These are phyloP conservation scores for Spongilla lacustris DNA, from an alignment of 37 sponge, comb jelly and placozoan genomes.

Conservation along the genomic window DNA sequence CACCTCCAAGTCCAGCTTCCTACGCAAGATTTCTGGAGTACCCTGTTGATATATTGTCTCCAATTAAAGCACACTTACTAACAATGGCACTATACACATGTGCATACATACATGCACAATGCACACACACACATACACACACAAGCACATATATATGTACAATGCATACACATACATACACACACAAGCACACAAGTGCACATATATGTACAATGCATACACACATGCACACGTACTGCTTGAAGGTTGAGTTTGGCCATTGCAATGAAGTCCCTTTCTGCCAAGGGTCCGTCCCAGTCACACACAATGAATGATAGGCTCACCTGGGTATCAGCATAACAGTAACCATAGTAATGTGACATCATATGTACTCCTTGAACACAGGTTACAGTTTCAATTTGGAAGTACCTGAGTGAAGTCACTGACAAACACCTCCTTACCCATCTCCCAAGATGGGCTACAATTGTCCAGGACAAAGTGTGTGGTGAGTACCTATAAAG, in stretches of 20 bases:
- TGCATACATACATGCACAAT: not conserved
- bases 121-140: not conserved
- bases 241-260: conserved; percentile 43
- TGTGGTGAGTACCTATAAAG: conserved; percentile 29
- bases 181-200: no score
- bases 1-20: conserved; percentile 14
- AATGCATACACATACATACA: not conserved
- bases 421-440: conserved; percentile 49
- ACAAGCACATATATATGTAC: not conserved
- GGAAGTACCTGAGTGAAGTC: conserved; percentile 46
- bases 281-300: conserved; percentile 67
- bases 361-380: not conserved
- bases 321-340: conserved; percentile 3
- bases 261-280: conserved; percentile 58
- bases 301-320: conserved; percentile 50
- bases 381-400: not conserved
- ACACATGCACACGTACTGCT: not conserved
- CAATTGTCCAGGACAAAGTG: conserved; percentile 43
- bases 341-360: not conserved
- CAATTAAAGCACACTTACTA: no score
- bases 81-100: no score
- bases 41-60: conserved; percentile 33
- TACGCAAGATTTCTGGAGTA: conserved; percentile 18
- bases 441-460: conserved; percentile 53
- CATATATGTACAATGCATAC: not conserved